Percentiles rank a stretch among this genome's conserved stretches.
Evolutionary conservation across 2,113 vertebrate genomes (phyloP).

Genomic region (Neolamprologus longior): DNA sequence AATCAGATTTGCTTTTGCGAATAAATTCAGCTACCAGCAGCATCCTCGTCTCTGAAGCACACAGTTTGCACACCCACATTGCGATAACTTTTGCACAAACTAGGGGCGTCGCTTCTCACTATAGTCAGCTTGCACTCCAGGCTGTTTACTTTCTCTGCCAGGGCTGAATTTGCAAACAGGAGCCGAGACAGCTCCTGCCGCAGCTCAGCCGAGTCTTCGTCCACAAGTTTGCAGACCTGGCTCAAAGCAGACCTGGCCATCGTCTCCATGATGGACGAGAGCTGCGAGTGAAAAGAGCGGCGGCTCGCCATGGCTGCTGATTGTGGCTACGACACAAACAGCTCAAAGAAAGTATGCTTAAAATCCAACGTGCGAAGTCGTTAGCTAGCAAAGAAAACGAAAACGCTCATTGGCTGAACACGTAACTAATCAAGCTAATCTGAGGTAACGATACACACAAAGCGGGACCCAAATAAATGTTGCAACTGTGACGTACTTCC

Average conservation of each 20-base stretch:
- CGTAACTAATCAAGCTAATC: neutral
- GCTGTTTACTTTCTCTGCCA: slow-evolving; percentile 45
- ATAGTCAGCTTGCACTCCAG: slow-evolving; percentile 44
- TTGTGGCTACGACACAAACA: neutral
- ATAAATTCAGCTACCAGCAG: neutral
- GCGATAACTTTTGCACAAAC: slow-evolving; percentile 13
- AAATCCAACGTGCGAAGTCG: neutral
- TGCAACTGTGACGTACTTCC: slow-evolving; percentile 44
- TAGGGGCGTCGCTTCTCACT: neutral
- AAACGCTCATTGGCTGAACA: neutral
- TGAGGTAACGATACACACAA: neutral
- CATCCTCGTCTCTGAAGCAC: neutral
- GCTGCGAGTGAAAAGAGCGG: slow-evolving; percentile 45
- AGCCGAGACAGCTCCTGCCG: slow-evolving; percentile 47
- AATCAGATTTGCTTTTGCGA: neutral
- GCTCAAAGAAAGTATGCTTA: neutral
- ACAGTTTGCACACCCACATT: slow-evolving; percentile 52
- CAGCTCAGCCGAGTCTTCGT: slow-evolving; percentile 49
- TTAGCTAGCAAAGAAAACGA: neutral
- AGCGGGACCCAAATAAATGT: slow-evolving; percentile 42
- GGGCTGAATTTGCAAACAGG: slow-evolving; percentile 32
- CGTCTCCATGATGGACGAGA: slow-evolving; percentile 63
- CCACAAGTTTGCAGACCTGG: slow-evolving; percentile 59
- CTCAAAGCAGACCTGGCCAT: slow-evolving; percentile 49
- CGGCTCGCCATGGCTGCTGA: slow-evolving; percentile 19